Base-by-base conservation (phyloP, 2,113 vertebrate genomes). In the Tamias sibiricus region DNA sequence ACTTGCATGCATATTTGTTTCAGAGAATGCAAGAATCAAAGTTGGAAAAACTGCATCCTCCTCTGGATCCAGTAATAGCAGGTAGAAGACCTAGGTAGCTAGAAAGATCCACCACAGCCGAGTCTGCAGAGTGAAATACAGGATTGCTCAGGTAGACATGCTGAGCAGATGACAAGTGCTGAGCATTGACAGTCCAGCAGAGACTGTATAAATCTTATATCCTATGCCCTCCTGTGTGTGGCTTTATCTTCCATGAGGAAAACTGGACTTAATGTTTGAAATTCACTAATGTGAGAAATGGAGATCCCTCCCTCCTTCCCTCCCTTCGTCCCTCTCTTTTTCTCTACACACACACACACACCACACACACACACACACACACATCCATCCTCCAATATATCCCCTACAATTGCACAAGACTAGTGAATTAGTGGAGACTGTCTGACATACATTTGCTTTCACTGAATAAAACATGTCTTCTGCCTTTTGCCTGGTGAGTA, bases 1-100 rank as follows among this genome's bases (percentile, higher is more conserved):
- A n/a, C n/a, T n/a, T 28, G 57, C 20, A n/a, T 54, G 24, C 42
- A 7, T 17, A 30, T 79, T 42, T 62, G 9, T 71, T 90, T 90
- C 37, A 47, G 66, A 90, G 57, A 69, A 90, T 13, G 19, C 32
- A 92, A 57, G 44, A 77, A 77, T 42, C 49, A 94, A 86, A 47
- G n/a, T 42, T 35, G 28, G 57, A 85, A 62, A 71, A 81, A 54
- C 26, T 77, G 20, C 2, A 26, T 16, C 37, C 28, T 30, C 19
- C 17, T 32, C 44, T 75, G 52, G 44, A 75, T 17, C 35, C 47
- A 66, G 30, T 10, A 49, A 5, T 14, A 32, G 59, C 28, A 28
- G 47, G 66, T 28, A 71, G 37, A 94, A 74, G 6, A 30, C 0
- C 12, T 2, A 20, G 12, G 32, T 35, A 11, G 6, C 59, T 32